phyloP scores from a whole-genome alignment of 2,113 vertebrate genomes.

The Genyomyrus donnyi region DNA sequence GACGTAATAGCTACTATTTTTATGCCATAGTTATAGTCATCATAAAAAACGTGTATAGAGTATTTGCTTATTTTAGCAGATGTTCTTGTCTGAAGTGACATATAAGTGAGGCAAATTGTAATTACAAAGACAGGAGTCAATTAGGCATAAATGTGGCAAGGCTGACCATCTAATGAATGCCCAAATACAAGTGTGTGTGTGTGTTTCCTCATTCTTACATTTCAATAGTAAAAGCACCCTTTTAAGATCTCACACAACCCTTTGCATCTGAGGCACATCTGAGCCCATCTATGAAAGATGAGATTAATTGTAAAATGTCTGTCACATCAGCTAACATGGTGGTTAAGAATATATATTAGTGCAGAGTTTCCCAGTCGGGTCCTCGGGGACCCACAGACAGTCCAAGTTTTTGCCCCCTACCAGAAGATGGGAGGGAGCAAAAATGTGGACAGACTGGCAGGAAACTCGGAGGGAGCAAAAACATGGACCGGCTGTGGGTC shows the following conservation, averaged over 20 bases:
- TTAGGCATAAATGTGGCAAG: not conserved
- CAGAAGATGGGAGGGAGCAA: not conserved
- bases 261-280: not conserved
- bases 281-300: not conserved
- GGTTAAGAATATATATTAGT: not conserved
- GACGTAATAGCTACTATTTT: not conserved
- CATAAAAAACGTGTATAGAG: not conserved
- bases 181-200: not conserved
- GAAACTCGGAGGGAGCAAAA: not conserved
- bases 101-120: not conserved
- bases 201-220: not conserved
- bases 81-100: not conserved
- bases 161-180: not conserved
- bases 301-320: not conserved
- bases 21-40: not conserved
- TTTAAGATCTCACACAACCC: not conserved
- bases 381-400: too few species aligned
- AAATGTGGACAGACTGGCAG: too few species aligned
- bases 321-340: not conserved
- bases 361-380: too few species aligned
- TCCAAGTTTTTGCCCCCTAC: not conserved
- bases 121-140: not conserved
- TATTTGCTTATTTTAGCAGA: not conserved
- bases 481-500: not conserved
- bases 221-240: not conserved